Evolutionary conservation across 2,888 invertebrate genomes (phyloP), one percentile per base, ranked within the genome.

Genomic region (Drosophila neoperkinsi): DNA sequence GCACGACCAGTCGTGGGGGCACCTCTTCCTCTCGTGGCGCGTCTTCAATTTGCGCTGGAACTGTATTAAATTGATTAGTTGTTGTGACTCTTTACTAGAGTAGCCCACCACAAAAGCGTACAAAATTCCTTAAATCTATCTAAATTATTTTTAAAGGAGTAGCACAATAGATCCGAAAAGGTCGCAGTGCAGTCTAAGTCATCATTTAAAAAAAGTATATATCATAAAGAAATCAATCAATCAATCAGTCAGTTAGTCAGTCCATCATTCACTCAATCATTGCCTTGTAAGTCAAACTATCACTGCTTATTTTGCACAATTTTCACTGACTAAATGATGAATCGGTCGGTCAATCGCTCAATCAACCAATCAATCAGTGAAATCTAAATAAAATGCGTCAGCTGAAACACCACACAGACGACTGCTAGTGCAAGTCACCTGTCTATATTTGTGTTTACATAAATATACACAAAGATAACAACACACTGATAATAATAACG

Each of bases 1-100:
- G 96, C 77, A 96, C 95, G 93, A 93, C 88, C 34, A 93, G 78
- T 73, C 75, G 85, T 25, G 85, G 90, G n/a, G 84, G 90, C 50
- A 36, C 10, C 11, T 28, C 7, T 56, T 65, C 50, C 30, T 78
- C 62, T 38, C 41, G 52, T 46, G 61, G 51, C 25, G 69, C 55
- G 51, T 57, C 58, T 28, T 68, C 69, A 43, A 53, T 53, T 11
- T 72, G 65, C 41, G 61, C 78, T 82, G 81, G 81, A 80, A 79
- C 90, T 82, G 25, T 10, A 28, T 21, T 18, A 4, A 30, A 50
- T 38, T 10, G 16, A 43, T 62, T 59, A 65, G 31, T 59, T 51
- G 28, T 49, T 55, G 28, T 16, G 4, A 5, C 34, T 34, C 28
- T 33, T 28, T 6, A 30, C 36, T 13, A 6, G 5, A 33, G 1